Conservation (phyloP, 1,140 invertebrate species). For the Micrasema minimum region DNA sequence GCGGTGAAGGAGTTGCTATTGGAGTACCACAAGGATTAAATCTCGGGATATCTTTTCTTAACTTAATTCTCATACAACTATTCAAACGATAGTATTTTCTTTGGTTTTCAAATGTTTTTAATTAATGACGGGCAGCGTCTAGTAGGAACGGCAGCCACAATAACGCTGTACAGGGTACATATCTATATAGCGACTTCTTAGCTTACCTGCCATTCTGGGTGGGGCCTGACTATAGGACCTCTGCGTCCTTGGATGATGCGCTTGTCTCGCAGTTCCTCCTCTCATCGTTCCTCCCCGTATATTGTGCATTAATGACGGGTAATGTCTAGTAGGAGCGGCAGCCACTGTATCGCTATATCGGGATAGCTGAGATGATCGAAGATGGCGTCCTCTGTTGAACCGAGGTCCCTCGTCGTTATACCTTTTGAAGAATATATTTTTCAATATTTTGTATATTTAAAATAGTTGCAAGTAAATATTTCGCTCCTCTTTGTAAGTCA, state of each 20-base stretch:
- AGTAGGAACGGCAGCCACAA: too few relatives aligned
- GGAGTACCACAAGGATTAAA: neutral
- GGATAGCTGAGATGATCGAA: slow-evolving; percentile 59
- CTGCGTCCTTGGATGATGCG: slow-evolving; percentile 26
- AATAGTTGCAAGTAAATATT: too few relatives aligned
- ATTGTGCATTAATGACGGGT: neutral
- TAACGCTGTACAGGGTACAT: too few relatives aligned
- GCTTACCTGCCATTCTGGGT: slow-evolving; percentile 30
- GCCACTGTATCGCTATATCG: slow-evolving; percentile 58
- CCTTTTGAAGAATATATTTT: slow-evolving; percentile 49
- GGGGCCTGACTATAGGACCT: slow-evolving; percentile 44
- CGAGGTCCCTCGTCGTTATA: slow-evolving; percentile 59
- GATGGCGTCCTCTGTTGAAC: slow-evolving; percentile 48
- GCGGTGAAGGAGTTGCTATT: slow-evolving; percentile 36
- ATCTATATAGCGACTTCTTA: too few relatives aligned
- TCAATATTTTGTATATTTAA: too few relatives aligned
- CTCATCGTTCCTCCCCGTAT: neutral
- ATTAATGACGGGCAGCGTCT: too few relatives aligned
- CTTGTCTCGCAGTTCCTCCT: neutral
- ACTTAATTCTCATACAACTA: too few relatives aligned
- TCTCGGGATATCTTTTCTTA: too few relatives aligned
- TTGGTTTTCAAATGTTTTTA: too few relatives aligned
- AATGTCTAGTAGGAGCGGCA: neutral
- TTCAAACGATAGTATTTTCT: too few relatives aligned
- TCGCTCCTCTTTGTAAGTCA: too few relatives aligned